Evolutionary conservation across 2,888 invertebrate species (phyloP), one percentile per base, ranked within the genome.

Genomic region (Diadegma fenestrale): DNA sequence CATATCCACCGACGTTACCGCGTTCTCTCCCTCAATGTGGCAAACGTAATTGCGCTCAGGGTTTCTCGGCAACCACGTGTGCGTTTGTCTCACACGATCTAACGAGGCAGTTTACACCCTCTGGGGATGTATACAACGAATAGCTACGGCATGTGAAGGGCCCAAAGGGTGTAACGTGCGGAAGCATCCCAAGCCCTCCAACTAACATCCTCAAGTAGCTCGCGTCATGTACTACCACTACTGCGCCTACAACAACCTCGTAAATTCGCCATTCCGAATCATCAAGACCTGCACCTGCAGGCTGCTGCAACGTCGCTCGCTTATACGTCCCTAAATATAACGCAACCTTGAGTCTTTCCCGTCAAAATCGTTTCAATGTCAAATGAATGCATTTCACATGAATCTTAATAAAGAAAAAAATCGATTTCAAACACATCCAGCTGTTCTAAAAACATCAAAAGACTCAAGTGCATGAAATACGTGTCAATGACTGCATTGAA

Each of bases 61-160:
- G 82, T 82, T 80, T 82, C 85, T 76, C 79, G 54, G 75, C 19
- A 64, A 82, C 82, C 75, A 82, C 79, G 82, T 75, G 80, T 76
- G 82, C 82, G 81, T 85, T 78, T 79, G 85, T 85, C 82, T 79
- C 71, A 30, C 71, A 26, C 71, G 75, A 79, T 71, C 79, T 82
- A 85, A 85, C 82, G 82, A 79, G 85, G 71, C 79, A 71, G 85
- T 82, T 82, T 81, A 85, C 79, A 82, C 85, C 79, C 79, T 75
- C 73, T 43, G 54, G 80, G 73, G 75, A 80, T 78, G 78, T 68
- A 78, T 71, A 79, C 75, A 76, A 66, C 54, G 64, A 72, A 58
- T 45, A 26, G 79, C 73, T 33, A 33, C 45, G 73, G 76, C 61
- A 45, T 22, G 75, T 30, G 75, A 63, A 71, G 79, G 79, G 58